Evolutionary conservation across 2,888 invertebrate species (phyloP).

Genomic region (Eubasilissa splendida): DNA sequence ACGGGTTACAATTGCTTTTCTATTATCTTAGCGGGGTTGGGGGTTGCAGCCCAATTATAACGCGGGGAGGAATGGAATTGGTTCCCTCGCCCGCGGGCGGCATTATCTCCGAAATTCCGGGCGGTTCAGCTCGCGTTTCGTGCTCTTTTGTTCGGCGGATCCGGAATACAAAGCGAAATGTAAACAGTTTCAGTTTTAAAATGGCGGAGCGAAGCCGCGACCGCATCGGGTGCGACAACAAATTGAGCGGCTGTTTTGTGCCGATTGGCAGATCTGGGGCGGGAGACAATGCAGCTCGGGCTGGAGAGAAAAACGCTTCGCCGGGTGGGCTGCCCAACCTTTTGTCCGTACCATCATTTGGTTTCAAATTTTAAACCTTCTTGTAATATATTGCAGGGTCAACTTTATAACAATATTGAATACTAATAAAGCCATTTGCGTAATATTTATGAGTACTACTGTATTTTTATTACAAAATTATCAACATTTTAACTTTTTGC

Average conservation of each 20-base stretch:
- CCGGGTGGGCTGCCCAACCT: not conserved
- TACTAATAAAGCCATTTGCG: too few species aligned
- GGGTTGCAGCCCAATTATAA: not conserved
- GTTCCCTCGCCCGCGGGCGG: not conserved
- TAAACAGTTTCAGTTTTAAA: constrained; percentile 39
- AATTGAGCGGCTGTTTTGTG: constrained; percentile 40
- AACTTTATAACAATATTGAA: too few species aligned
- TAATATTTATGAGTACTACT: too few species aligned
- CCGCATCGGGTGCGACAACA: constrained; percentile 30
- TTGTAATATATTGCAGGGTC: too few species aligned
- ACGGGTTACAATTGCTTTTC: not conserved
- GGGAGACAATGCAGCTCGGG: not conserved
- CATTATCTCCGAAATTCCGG: constrained; percentile 3
- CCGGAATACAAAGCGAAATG: constrained; percentile 28
- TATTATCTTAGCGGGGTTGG: not conserved
- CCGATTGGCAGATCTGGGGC: constrained; percentile 22
- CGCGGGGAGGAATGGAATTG: not conserved
- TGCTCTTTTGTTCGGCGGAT: constrained; percentile 20
- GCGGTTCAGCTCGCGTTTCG: not conserved
- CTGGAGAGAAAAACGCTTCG: not conserved
- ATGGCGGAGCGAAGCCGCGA: constrained; percentile 2
- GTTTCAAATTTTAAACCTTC: too few species aligned
- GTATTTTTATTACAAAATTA: too few species aligned
- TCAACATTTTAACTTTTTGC: too few species aligned
- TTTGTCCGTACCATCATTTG: too few species aligned